Evolutionary conservation across 2,113 vertebrate genomes (phyloP).

Genomic region (Cottus gobio): DNA sequence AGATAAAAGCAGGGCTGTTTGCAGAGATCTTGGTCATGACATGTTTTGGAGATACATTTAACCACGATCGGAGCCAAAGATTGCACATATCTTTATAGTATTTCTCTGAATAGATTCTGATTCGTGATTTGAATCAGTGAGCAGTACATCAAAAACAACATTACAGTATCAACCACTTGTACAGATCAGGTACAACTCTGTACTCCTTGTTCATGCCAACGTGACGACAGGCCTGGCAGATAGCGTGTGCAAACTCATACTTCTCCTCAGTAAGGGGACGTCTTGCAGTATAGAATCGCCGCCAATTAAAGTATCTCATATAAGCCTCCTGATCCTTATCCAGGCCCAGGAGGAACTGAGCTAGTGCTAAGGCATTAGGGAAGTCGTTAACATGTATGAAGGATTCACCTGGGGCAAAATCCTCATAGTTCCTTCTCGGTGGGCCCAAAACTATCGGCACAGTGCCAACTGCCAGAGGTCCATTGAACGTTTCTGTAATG

Average conservation of each 20-base stretch:
- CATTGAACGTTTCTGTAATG: conserved; percentile 91
- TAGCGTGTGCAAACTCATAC: conserved; percentile 65
- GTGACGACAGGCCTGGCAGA: conserved; percentile 89
- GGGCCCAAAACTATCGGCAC: conserved; percentile 90
- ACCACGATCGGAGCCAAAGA: background rate
- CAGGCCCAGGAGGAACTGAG: conserved; percentile 85
- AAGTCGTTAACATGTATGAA: conserved; percentile 93
- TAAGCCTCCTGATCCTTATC: conserved; percentile 88
- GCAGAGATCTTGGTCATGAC: background rate
- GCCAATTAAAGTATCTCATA: conserved; percentile 89
- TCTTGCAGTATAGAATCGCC: conserved; percentile 83
- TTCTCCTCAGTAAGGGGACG: conserved; percentile 81
- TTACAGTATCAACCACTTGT: conserved; percentile 83
- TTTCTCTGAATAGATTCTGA: background rate
- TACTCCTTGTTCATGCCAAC: conserved; percentile 85
- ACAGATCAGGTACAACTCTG: conserved; percentile 86
- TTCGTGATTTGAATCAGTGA: background rate
- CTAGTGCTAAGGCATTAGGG: conserved; percentile 83
- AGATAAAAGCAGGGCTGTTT: too few species aligned
- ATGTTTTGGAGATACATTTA: background rate
- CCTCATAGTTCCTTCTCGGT: conserved; percentile 90
- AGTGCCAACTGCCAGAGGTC: conserved; percentile 87
- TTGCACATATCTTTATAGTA: background rate
- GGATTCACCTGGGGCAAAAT: conserved; percentile 86
- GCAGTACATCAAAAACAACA: background rate